Percentiles rank a stretch among this genome's conserved stretches.
Conservation (phyloP, 2,797 vertebrate species). For the Manis javanica region DNA sequence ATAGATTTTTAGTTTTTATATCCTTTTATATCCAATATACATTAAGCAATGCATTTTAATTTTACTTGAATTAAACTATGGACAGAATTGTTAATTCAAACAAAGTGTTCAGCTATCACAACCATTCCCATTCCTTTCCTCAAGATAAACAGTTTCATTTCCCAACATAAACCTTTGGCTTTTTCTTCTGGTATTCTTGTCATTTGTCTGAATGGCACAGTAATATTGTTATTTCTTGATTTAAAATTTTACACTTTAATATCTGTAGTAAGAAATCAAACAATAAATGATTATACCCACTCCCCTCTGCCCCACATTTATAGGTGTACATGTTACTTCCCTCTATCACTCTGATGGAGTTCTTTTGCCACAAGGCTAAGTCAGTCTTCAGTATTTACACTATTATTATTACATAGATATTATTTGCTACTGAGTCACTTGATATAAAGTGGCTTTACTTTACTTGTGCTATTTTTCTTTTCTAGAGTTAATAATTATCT, state of each 20-base stretch:
- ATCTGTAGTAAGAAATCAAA: background rate
- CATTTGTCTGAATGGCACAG: background rate
- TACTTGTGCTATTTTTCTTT: background rate
- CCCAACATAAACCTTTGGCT: background rate
- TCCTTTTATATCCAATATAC: background rate
- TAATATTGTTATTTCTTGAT: background rate
- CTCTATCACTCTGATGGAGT: background rate
- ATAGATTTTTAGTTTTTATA: background rate
- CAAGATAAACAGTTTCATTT: background rate
- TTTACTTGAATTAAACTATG: constrained; percentile 27
- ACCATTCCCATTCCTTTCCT: background rate
- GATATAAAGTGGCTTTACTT: background rate
- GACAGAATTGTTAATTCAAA: background rate
- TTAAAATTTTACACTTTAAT: background rate
- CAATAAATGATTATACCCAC: background rate
- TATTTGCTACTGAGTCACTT: background rate
- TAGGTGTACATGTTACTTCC: background rate
- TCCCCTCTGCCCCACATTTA: background rate
- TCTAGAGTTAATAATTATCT: background rate
- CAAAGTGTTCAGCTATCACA: background rate
- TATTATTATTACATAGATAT: background rate
- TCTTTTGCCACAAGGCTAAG: background rate
- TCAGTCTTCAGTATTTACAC: background rate
- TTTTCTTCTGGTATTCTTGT: background rate
- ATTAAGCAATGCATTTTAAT: background rate